Evolutionary conservation across 2,888 invertebrate species (phyloP), one percentile per base, ranked within the genome.

Genomic region (Microplitis manilae): DNA sequence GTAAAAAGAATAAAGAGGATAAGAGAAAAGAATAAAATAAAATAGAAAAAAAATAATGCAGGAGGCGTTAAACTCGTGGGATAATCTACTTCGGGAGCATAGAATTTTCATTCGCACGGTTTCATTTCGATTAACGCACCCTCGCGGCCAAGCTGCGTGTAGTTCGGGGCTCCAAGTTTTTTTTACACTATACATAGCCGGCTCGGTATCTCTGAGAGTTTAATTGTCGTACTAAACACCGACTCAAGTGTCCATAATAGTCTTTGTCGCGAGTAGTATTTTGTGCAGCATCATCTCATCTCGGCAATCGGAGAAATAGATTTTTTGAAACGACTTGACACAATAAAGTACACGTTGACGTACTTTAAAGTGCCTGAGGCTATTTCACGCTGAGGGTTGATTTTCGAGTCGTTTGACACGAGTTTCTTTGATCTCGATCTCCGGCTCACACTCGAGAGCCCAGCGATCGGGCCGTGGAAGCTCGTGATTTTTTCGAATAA

Each of bases 81-180:
- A 84, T 84, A 83, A 84, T 82, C 81, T 82, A 70, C 73, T 73
- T 78, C 64, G 78, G 80, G 77, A 83, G 85, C 83, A 84, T 83
- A 83, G 87, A 87, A 86, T 87, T 87, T 87, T 87, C 87, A 87
- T 88, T 88, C 88, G 88, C 88, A 87, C 88, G 87, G 88, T 87
- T 88, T 88, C 88, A 87, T 88, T 88, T 88, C 87, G 87, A 88
- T 88, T 88, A 88, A 87, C 86, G 86, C 85, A 82, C 86, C 85
- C 87, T 80, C 82, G 50, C 50, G 50, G 13, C 50, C 50, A 50
- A 5, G 50, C 8, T 13, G 50, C 50, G 8, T 50, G 9, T 50
- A 50, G 9, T 50, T 50, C 13, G 50, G 50, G 50, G 50, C 50
- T 50, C 13, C 2, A 50, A 50, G 9, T 50, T 50, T 50, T 50